Evolutionary conservation across 1,140 invertebrate genomes (phyloP), one percentile per base, ranked within the genome.

Genomic region (Reticulitermes speratus): DNA sequence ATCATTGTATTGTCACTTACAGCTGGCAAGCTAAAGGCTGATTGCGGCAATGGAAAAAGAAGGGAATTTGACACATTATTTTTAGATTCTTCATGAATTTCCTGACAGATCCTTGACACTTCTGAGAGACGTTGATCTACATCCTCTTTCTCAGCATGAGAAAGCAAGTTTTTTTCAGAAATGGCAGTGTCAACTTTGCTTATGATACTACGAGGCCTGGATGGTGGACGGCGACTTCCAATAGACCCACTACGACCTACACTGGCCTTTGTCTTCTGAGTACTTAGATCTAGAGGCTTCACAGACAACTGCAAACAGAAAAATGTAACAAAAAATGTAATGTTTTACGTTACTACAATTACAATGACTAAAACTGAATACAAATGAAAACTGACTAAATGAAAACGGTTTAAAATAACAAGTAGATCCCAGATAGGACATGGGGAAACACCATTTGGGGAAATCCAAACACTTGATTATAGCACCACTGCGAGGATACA

Each of bases 201-300:
- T 25, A 30, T 75, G 65, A 75, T 9, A 75, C 65, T 75, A 88
- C 90, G 89, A 84, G 90, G 89, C 85, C 92, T 89, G 23, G 92
- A 90, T 44, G 92, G 92, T 48, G 92, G 92, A 75, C 92, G 90
- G 84, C 92, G 89, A 82, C 89, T 88, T 38, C 90, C 89, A 86
- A 91, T 90, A 44, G 90, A 90, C 48, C 90, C 91, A 88, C 91
- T 92, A 86, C 92, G 88, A 85, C 91, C 91, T 83, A 92, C 90
- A 87, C 89, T 91, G 38, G 91, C 92, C 89, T 91, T 92, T 84
- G 91, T 91, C 89, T 92, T 92, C 88, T 92, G 90, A 82, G 91
- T 91, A 55, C 90, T 91, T 44, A 92, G 87, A 87, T 93, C 92
- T 87, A 93, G 89, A 87, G 91, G 92, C 87, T 92, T 92, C 52